Percentiles rank a stretch among this genome's conserved stretches.
Evolutionary conservation across 2,888 invertebrate species (phyloP).

Genomic region (Drosophila meridiana): DNA sequence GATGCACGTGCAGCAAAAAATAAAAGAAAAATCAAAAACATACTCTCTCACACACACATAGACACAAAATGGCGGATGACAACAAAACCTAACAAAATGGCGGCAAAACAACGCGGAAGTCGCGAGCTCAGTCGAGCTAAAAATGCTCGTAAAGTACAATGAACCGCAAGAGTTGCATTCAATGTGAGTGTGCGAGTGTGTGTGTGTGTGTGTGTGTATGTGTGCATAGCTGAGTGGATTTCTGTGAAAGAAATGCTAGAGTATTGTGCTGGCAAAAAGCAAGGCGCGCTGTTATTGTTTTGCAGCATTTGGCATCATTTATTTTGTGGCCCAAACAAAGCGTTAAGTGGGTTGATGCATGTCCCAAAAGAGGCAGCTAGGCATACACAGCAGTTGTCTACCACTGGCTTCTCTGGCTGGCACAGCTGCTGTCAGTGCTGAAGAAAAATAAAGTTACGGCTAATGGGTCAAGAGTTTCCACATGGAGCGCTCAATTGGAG

Average conservation of each 20-base stretch:
- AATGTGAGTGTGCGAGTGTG: constrained; percentile 16
- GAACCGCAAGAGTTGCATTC: constrained; percentile 70
- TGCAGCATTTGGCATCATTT: constrained; percentile 65
- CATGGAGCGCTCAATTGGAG: not conserved
- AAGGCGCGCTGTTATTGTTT: constrained; percentile 59
- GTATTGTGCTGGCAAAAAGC: constrained; percentile 43
- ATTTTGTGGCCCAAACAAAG: constrained; percentile 57
- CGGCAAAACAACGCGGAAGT: constrained; percentile 73
- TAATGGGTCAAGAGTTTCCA: constrained; percentile 28
- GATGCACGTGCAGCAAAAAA: constrained; percentile 56
- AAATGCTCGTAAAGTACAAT: constrained; percentile 75
- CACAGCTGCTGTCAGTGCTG: constrained; percentile 28
- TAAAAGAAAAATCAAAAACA: constrained; percentile 24
- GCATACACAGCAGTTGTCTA: constrained; percentile 8
- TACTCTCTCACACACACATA: constrained; percentile 21
- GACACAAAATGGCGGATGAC: constrained; percentile 29
- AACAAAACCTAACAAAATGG: constrained; percentile 69
- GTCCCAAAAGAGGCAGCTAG: not conserved
- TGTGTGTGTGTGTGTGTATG: constrained; percentile 11
- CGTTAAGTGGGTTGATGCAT: constrained; percentile 50
- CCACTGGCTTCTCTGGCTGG: constrained; percentile 7
- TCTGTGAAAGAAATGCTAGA: constrained; percentile 57
- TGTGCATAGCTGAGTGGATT: constrained; percentile 65
- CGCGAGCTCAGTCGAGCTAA: constrained; percentile 50
- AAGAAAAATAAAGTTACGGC: constrained; percentile 21